Percentiles rank a stretch among this genome's conserved stretches.
Conservation (phyloP, 2,797 vertebrate genomes). For the Lagocephalus sceleratus region DNA sequence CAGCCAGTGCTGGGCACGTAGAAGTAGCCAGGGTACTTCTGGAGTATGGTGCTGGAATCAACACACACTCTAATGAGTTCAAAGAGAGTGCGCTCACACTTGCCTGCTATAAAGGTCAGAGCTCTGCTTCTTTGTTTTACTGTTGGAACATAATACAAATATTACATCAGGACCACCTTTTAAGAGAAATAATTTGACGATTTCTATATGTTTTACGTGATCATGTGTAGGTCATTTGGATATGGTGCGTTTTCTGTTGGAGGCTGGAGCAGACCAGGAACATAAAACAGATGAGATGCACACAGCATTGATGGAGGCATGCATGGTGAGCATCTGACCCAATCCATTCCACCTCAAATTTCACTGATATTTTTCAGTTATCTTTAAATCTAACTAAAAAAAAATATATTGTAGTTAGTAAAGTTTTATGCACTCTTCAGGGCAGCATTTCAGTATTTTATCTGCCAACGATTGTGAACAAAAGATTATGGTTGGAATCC, state of each 20-base stretch:
- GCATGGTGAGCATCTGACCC: constrained; percentile 88
- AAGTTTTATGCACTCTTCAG: not conserved
- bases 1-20: constrained; percentile 96
- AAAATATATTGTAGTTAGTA: not conserved
- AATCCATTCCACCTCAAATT: constrained; percentile 15
- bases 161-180: too few species aligned
- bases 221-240: constrained; percentile 89
- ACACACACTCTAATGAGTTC: constrained; percentile 99
- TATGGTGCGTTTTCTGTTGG: constrained; percentile 98
- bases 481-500: too few species aligned
- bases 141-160: not conserved
- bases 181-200: too few species aligned
- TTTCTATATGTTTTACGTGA: constrained; percentile 5
- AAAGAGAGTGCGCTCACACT: constrained; percentile 99
- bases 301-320: constrained; percentile 98
- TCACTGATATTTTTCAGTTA: not conserved
- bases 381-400: not conserved
- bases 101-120: constrained; percentile 96
- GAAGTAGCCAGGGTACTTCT: constrained; percentile 95
- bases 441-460: too few species aligned
- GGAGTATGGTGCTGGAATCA: constrained; percentile 98
- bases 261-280: constrained; percentile 98
- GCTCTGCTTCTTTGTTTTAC: not conserved
- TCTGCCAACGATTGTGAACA: too few species aligned
- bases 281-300: constrained; percentile 99